Percentiles rank a stretch among this genome's conserved stretches.
Conservation (phyloP, 2,797 vertebrate genomes). For the Hypotaenidia philippensis region DNA sequence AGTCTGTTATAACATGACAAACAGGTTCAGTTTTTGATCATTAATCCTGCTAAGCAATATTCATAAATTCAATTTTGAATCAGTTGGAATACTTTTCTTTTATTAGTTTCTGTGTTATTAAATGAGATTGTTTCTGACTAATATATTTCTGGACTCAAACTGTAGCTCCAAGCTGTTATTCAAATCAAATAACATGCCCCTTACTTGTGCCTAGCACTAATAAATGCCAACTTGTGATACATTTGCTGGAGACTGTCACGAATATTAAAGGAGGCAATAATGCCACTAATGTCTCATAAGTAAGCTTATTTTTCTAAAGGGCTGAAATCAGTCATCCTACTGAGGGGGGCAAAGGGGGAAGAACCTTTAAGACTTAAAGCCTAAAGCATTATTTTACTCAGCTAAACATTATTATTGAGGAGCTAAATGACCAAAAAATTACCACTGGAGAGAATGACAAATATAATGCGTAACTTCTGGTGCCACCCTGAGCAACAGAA, state of each 20-base stretch:
- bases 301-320: constrained; percentile 85
- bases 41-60: constrained; percentile 96
- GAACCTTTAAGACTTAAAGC: constrained; percentile 72
- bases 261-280: constrained; percentile 91
- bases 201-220: constrained; percentile 98
- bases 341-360: constrained; percentile 39
- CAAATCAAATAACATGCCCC: constrained; percentile 99
- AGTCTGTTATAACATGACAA: constrained; percentile 87
- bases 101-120: constrained; percentile 99
- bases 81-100: constrained; percentile 93
- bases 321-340: constrained; percentile 77
- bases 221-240: constrained; percentile 98
- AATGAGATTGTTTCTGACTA: constrained; percentile 99
- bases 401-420: constrained; percentile 59
- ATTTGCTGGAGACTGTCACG: constrained; percentile 92
- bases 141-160: constrained; percentile 95
- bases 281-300: constrained; percentile 85
- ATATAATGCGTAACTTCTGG: constrained; percentile 42
- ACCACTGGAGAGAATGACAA: constrained; percentile 54
- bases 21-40: constrained; percentile 90
- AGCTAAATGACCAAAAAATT: constrained; percentile 53
- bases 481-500: constrained; percentile 49
- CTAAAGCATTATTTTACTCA: constrained; percentile 67
- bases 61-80: constrained; percentile 99
- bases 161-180: constrained; percentile 97